Conservation (phyloP, 2,797 vertebrate genomes). For the Syngnathus acus region DNA sequence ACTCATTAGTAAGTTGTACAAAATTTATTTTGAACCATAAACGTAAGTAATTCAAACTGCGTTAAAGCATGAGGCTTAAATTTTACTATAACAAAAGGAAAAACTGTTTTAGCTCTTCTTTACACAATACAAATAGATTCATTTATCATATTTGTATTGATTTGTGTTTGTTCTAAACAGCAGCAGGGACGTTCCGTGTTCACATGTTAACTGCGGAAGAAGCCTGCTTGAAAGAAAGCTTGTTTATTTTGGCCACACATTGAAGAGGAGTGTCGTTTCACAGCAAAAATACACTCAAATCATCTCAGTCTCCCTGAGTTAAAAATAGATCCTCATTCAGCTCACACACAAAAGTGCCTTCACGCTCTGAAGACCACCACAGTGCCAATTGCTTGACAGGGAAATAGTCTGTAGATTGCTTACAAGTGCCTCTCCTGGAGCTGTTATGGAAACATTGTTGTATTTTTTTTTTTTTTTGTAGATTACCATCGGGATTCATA, state of each 20-base stretch:
- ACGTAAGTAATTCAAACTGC: no score
- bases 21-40: no score
- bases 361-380: conserved; percentile 32
- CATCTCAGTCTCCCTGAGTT: conserved; percentile 50
- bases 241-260: conserved; percentile 62
- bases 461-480: conserved; percentile 37
- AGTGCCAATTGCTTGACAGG: conserved; percentile 35
- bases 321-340: conserved; percentile 63
- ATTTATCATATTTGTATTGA: no score
- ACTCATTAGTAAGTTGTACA: no score
- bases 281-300: conserved; percentile 53
- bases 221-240: conserved; percentile 55
- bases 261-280: conserved; percentile 40
- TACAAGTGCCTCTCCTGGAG: background rate
- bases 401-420: conserved; percentile 26
- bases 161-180: no score
- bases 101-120: no score
- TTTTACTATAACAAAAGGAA: no score
- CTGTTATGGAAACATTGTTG: conserved; percentile 1
- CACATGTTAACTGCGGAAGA: conserved; percentile 54
- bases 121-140: no score
- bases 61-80: no score
- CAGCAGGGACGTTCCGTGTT: conserved; percentile 54
- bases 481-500: conserved; percentile 98
- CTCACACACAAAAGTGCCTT: conserved; percentile 34